Base-by-base conservation (phyloP, 2,113 vertebrate genomes). In the Dipodomys stephensi region DNA sequence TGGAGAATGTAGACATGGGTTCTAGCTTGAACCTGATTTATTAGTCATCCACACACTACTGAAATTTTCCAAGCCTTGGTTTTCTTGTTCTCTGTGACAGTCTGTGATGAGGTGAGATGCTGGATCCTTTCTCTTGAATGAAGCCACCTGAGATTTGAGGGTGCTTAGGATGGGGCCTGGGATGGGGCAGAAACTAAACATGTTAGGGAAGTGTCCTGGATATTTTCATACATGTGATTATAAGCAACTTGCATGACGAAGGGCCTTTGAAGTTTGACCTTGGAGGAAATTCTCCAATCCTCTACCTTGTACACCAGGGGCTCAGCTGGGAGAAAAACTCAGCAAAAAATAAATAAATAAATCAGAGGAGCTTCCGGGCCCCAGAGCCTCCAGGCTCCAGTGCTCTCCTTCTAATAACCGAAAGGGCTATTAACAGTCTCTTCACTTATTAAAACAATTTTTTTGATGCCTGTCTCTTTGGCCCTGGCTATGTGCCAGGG, bases 381-480 rank as follows among this genome's bases (percentile, higher is more conserved):
- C 73, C 67, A 25, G 46, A 69, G 49, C 12, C 19, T 64, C 83
- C 16, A 15, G 74, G 78, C 86, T 93, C 68, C 27, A 72, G 67
- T 71, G 82, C 6, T 83, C 49, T 95, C 65, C 11, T 83, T 89
- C 80, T 87, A 80, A 93, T 88, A 91, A 94, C 76, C 92, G 86
- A 83, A 94, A 93, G 71, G 77, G 30, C 84, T 94, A 89, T 93
- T 93, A 92, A 91, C 67, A 93, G 46, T 84, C 81, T 93, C 64
- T 87, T 96, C 79, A 90, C 68, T 95, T 97, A 96, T 93, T 95
- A 94, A 95, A 96, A 94, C 82, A 81, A 94, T 89, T 90, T 88
- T 90, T 95, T 89, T 95, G 28, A 88, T 80, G 49, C 23, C 28
- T 60, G 71, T 88, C 64, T 62, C 67, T 95, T 83, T 76, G 71